A percentile compares a stretch with the other conserved stretches of the same genome.
These are phyloP conservation scores for Xenopus petersii DNA, from an alignment of 2,797 vertebrate species.

Conservation along the genomic window DNA sequence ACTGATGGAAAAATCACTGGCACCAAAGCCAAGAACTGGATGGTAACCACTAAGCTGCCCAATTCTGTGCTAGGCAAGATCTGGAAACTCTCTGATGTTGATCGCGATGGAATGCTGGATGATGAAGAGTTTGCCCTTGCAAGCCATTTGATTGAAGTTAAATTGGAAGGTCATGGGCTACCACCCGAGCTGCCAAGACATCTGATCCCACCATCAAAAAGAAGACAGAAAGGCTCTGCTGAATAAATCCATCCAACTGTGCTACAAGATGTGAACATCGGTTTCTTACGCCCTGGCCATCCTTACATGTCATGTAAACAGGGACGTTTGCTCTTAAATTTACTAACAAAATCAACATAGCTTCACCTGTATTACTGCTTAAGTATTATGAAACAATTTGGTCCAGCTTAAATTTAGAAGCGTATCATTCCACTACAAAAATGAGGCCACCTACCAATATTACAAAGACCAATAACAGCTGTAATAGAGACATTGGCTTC, in stretches of 20 bases:
- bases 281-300: conserved; percentile 8
- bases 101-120: conserved; percentile 90
- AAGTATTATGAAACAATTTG: background rate
- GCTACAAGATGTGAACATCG: background rate
- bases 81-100: conserved; percentile 92
- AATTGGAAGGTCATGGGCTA: conserved; percentile 88
- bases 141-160: conserved; percentile 89
- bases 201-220: conserved; percentile 87
- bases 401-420: background rate
- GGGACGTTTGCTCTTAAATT: conserved; percentile 18
- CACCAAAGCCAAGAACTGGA: conserved; percentile 87
- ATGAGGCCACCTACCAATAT: background rate
- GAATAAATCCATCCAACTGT: conserved; percentile 62
- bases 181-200: conserved; percentile 81
- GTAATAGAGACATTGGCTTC: background rate
- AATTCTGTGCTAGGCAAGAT: conserved; percentile 90
- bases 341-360: conserved; percentile 32
- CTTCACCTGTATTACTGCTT: conserved; percentile 5
- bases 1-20: conserved; percentile 88
- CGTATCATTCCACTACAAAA: background rate
- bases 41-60: conserved; percentile 88
- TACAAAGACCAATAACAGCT: background rate
- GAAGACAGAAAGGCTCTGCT: conserved; percentile 85
- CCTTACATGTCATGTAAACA: background rate
- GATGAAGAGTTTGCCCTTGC: conserved; percentile 92